A percentile compares a stretch with the other conserved stretches of the same genome.
Evolutionary conservation across 1,140 invertebrate species (phyloP).

Genomic region (Diabrotica virgifera): DNA sequence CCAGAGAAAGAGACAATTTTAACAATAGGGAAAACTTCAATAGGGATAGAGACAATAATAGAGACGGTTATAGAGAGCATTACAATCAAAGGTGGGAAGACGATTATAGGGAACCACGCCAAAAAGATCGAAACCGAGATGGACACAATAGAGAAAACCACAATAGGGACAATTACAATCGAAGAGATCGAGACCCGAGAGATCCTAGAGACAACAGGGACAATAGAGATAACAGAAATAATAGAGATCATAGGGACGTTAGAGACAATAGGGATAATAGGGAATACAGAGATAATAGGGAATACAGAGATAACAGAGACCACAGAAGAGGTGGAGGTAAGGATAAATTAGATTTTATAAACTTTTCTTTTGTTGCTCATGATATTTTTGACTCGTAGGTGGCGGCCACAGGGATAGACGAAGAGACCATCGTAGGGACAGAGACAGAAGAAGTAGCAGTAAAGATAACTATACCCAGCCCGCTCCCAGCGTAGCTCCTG

Average conservation of each 20-base stretch:
- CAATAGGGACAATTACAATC: background rate
- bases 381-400: background rate
- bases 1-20: slow-evolving; percentile 5
- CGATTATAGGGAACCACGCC: slow-evolving; percentile 14
- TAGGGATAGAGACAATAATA: slow-evolving; percentile 16
- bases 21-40: slow-evolving; percentile 25
- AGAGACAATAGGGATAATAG: slow-evolving; percentile 19
- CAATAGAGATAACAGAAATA: slow-evolving; percentile 7
- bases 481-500: background rate
- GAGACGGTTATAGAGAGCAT: background rate
- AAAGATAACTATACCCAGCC: slow-evolving; percentile 3
- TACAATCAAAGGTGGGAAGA: slow-evolving; percentile 9
- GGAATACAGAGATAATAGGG: slow-evolving; percentile 8
- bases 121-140: slow-evolving; percentile 9
- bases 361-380: too few species aligned
- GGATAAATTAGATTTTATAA: too few species aligned
- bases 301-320: slow-evolving; percentile 13
- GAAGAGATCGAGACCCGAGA: slow-evolving; percentile 16
- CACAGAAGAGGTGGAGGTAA: slow-evolving; percentile 11
- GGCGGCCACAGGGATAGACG: slow-evolving; percentile 8
- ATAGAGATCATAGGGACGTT: slow-evolving; percentile 9
- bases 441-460: background rate
- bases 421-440: slow-evolving; percentile 7
- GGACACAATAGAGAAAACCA: slow-evolving; percentile 9
- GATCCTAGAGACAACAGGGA: slow-evolving; percentile 14